Percentiles rank a stretch among this genome's conserved stretches.
phyloP scores from a whole-genome alignment of 2,113 vertebrate genomes.

The Cavia aperea region DNA sequence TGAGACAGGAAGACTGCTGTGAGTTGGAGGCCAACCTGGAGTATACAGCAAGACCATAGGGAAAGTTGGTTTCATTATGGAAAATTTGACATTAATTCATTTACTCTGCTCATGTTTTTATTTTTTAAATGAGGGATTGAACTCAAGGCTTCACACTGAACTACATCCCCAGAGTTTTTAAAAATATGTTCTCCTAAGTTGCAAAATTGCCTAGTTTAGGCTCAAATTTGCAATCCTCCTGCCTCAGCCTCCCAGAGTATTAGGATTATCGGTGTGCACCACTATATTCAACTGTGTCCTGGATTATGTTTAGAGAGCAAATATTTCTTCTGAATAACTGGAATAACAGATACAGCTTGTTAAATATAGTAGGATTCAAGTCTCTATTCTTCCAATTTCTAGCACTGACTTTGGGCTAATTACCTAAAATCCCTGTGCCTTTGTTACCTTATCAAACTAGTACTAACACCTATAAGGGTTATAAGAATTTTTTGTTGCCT shows the following conservation, averaged over 20 bases:
- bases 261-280: neutral
- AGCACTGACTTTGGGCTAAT: neutral
- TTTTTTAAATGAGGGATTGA: neutral
- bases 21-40: too few species aligned
- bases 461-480: neutral
- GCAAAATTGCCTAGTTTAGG: neutral
- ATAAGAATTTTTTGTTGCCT: neutral
- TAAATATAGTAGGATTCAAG: conserved; percentile 31
- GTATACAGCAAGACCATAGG: neutral
- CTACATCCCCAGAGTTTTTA: neutral
- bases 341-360: neutral
- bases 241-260: neutral
- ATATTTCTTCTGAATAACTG: conserved; percentile 38
- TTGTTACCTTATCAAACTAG: neutral
- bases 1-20: too few species aligned
- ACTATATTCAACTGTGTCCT: neutral
- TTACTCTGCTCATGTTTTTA: conserved; percentile 17
- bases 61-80: conserved; percentile 30
- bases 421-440: neutral
- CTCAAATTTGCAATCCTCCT: neutral
- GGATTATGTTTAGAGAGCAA: conserved; percentile 46
- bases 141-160: neutral
- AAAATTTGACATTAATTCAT: conserved; percentile 39
- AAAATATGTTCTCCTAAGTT: neutral
- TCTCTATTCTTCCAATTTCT: neutral